Conservation (phyloP, 1,140 invertebrate genomes). For the Lordiphosa collinella region DNA sequence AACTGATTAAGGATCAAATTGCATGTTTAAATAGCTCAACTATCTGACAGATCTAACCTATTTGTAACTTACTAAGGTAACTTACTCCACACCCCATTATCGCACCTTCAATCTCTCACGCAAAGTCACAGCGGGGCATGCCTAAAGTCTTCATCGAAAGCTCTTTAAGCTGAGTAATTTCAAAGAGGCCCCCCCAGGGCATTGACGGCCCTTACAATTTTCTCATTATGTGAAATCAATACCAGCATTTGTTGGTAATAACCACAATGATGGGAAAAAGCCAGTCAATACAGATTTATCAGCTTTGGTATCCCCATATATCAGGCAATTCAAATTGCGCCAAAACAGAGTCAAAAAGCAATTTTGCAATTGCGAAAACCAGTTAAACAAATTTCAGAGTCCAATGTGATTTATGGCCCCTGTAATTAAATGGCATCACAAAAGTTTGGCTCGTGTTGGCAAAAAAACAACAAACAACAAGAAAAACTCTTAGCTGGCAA, state of each 20-base stretch:
- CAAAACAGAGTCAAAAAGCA: constrained; percentile 10
- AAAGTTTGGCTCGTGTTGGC: constrained; percentile 44
- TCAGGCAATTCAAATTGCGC: constrained; percentile 24
- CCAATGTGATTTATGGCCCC: constrained; percentile 46
- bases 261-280: constrained; percentile 3
- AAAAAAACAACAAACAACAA: constrained; percentile 4
- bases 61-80: not conserved
- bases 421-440: constrained; percentile 48
- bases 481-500: constrained; percentile 30
- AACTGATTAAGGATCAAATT: no score
- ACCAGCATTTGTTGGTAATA: constrained; percentile 46
- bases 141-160: constrained; percentile 43
- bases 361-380: constrained; percentile 22
- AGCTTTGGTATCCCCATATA: constrained; percentile 4
- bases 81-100: constrained; percentile 3
- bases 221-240: constrained; percentile 60
- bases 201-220: constrained; percentile 30
- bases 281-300: constrained; percentile 5
- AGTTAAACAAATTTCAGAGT: constrained; percentile 21
- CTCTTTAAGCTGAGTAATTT: constrained; percentile 43
- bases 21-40: no score
- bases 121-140: constrained; percentile 24
- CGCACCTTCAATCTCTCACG: constrained; percentile 12
- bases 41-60: no score
- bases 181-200: constrained; percentile 9